Evolutionary conservation across 1,140 invertebrate genomes (phyloP), one percentile per base, ranked within the genome.

Genomic region (Scylla paramamosain): DNA sequence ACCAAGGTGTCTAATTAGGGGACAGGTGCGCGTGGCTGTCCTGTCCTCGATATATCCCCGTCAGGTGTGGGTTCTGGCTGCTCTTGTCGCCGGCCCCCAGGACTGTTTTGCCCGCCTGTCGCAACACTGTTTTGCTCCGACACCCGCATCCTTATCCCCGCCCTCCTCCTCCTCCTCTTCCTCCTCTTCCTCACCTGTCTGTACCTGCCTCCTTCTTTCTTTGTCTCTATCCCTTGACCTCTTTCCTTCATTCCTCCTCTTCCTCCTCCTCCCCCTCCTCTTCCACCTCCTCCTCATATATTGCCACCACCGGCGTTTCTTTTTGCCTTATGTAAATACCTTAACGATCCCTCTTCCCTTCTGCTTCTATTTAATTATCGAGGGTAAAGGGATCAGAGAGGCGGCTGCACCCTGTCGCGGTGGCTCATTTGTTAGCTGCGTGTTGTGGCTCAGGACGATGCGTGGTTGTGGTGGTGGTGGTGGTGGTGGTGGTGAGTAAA

Each of bases 321-420:
- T 77, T 77, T 77, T 77, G 67, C 67, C 25, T n/a, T n/a, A 25
- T 77, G 20, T 77, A 77, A 77, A n/a, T 77, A 77, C 67, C 67
- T n/a, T 77, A 77, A 77, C 67, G 67, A 77, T 77, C 67, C 20
- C 67, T 77, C 67, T 77, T 77, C 67, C 67, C 67, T 77, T 77
- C 67, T 77, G 67, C 67, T 77, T 77, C 25, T 77, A 77, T 77
- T 77, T 77, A 77, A 77, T 77, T 25, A 77, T 77, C 67, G 67
- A n/a, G 67, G 67, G n/a, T n/a, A 20, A 77, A 77, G 67, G 67
- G 67, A 77, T 77, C 67, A n/a, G 67, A 25, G 67, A 77, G 67
- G 67, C 67, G 67, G 20, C 67, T 77, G n/a, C 20, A 77, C 25
- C n/a, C 67, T n/a, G 20, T 77, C 67, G 0, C 67, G 67, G 67